A percentile compares a stretch with the other conserved stretches of the same genome.
Conservation (phyloP, 2,113 vertebrate genomes). For the Pteronura brasiliensis region DNA sequence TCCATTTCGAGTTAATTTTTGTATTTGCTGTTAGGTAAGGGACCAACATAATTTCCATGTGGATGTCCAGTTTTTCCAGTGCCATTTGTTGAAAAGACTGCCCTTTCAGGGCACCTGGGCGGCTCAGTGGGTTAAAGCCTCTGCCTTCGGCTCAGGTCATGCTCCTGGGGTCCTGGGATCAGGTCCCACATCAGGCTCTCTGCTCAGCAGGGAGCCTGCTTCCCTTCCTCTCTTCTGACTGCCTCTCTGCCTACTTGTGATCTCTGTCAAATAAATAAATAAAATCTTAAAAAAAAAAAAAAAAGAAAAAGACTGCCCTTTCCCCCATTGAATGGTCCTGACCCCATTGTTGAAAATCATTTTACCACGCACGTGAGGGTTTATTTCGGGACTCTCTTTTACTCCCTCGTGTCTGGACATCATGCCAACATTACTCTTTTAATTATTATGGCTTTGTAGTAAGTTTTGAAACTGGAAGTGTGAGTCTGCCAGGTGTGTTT, state of each 20-base stretch:
- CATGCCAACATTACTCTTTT: neutral
- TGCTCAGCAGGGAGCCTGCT: too few species aligned
- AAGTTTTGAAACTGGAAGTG: neutral
- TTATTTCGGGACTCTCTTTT: neutral
- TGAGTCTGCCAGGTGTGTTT: neutral
- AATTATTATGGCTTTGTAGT: neutral
- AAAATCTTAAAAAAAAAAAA: too few species aligned
- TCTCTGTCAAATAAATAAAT: too few species aligned
- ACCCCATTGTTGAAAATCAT: neutral
- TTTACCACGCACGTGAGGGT: neutral
- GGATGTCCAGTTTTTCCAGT: neutral
- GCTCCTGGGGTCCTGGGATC: too few species aligned
- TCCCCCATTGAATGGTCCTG: neutral
- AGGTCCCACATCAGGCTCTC: too few species aligned
- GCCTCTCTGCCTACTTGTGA: too few species aligned
- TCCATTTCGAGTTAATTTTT: neutral
- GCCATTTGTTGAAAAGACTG: neutral
- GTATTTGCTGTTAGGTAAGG: neutral
- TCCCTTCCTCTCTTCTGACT: too few species aligned
- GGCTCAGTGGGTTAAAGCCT: too few species aligned
- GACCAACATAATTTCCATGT: neutral
- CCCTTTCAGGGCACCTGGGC: neutral
- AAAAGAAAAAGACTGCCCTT: neutral
- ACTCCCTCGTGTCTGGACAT: neutral
- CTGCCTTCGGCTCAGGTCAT: too few species aligned